Base-by-base conservation (phyloP, 2,888 invertebrate species). In the Thymelicus lineola region DNA sequence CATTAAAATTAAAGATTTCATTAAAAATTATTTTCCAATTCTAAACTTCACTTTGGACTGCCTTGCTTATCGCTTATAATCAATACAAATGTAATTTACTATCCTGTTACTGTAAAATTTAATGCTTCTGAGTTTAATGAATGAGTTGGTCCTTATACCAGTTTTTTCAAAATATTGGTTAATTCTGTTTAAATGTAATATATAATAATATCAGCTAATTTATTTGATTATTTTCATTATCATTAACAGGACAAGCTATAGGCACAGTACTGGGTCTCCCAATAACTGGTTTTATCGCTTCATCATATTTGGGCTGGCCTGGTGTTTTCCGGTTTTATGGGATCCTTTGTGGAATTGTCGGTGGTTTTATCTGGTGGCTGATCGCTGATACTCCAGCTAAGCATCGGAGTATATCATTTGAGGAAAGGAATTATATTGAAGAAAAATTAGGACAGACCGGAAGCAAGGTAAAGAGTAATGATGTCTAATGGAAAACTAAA, bases 241-340 rank as follows among this genome's bases (percentile, higher is more conserved):
- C 57, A 20, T 28, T 28, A 28, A 0, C 92, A 83, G 97, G 97
- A 46, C 95, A 96, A 74, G 96, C 97, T 75, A 93, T 97, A 9
- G 98, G 98, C 3, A 96, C 97, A 0, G 96, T 97, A 0, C 81
- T 97, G 0, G 96, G 97, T 66, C 84, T 97, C 80, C 95, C 96
- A 0, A 86, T 96, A 50, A 96, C 97, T 9, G 98, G 98, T 0
- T 90, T 95, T 50, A 91, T 98, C 59, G 95, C 97, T 0, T 94
- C 95, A 0, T 96, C 96, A 0, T 68, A 87, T 0, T 80, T 95
- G 6, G 97, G 97, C 7, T 97, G 97, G 97, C 97, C 97, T 0
- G 95, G 96, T 4, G 95, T 96, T 64, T 97, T 97, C 82, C 96
- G 97, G 73, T 90, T 96, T 63, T 96, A 96, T 75, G 97, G 97